Conservation (phyloP, 92 coral and sea anemone species). For the Phymanthus crucifer region DNA sequence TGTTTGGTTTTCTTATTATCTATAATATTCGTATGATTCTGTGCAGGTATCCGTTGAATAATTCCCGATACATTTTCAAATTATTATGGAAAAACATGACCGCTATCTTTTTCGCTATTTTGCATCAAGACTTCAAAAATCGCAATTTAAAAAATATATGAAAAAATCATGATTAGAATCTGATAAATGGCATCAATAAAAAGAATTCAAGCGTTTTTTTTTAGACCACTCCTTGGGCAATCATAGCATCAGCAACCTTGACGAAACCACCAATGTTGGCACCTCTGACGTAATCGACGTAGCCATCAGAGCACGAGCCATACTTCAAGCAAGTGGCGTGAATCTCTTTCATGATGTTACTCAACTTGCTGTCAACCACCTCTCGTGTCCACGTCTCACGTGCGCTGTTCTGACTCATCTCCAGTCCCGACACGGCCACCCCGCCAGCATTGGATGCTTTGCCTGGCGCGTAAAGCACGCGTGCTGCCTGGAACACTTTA, state of each 20-base stretch:
- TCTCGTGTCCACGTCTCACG: conserved; percentile 76
- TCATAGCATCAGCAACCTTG: conserved; percentile 84
- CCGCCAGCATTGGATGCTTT: conserved; percentile 91
- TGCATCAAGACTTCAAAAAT: not conserved
- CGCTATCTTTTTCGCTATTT: not conserved
- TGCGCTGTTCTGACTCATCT: conserved; percentile 89
- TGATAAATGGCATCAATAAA: not conserved
- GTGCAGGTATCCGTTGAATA: no score
- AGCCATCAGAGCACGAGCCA: conserved; percentile 57
- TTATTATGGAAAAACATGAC: not conserved
- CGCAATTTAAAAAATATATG: not conserved
- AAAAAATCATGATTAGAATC: not conserved
- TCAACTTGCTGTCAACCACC: conserved; percentile 71
- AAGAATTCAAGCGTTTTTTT: not conserved
- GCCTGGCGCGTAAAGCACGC: conserved; percentile 76
- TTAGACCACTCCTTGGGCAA: conserved; percentile 75
- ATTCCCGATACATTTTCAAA: no score
- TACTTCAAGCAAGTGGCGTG: conserved; percentile 69
- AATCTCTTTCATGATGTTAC: conserved; percentile 59
- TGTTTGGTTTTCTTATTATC: no score
- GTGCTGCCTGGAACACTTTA: conserved; percentile 62
- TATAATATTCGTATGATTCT: no score
- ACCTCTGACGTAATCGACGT: conserved; percentile 83
- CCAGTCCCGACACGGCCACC: conserved; percentile 86
- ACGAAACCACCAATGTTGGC: conserved; percentile 89